These are phyloP conservation scores for Ardeotis arabs DNA, from an alignment of 2,113 vertebrate genomes.

Conservation along the genomic window DNA sequence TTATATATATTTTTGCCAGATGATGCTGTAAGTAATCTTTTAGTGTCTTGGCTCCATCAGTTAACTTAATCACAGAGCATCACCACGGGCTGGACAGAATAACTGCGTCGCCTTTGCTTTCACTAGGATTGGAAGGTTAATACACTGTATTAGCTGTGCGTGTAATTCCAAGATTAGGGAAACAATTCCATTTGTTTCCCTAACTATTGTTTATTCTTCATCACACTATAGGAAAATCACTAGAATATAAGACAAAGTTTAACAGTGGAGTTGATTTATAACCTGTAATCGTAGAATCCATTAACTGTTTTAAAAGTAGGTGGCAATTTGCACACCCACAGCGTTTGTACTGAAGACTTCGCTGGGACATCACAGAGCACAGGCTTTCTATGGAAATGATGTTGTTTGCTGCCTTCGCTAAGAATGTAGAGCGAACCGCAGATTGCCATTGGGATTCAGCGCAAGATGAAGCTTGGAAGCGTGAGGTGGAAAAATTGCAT, in stretches of 20 bases:
- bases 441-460: slow-evolving; percentile 60
- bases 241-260: too few relatives aligned
- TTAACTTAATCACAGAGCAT: neutral
- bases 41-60: neutral
- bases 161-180: neutral
- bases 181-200: neutral
- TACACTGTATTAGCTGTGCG: neutral
- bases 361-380: neutral
- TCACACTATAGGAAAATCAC: rapidly evolving
- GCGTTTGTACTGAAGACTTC: neutral
- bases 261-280: neutral
- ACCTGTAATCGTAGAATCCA: neutral
- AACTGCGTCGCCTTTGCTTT: neutral
- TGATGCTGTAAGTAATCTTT: neutral
- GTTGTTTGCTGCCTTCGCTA: slow-evolving; percentile 24
- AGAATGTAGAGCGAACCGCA: neutral
- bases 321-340: neutral
- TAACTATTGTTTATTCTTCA: neutral
- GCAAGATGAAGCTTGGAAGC: slow-evolving; percentile 42
- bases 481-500: neutral
- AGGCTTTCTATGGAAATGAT: slow-evolving; percentile 14
- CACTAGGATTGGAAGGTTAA: neutral
- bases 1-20: neutral
- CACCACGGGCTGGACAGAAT: neutral
- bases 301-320: neutral